Conservation (phyloP, 1,140 invertebrate species). For the Pomacea maculata region DNA sequence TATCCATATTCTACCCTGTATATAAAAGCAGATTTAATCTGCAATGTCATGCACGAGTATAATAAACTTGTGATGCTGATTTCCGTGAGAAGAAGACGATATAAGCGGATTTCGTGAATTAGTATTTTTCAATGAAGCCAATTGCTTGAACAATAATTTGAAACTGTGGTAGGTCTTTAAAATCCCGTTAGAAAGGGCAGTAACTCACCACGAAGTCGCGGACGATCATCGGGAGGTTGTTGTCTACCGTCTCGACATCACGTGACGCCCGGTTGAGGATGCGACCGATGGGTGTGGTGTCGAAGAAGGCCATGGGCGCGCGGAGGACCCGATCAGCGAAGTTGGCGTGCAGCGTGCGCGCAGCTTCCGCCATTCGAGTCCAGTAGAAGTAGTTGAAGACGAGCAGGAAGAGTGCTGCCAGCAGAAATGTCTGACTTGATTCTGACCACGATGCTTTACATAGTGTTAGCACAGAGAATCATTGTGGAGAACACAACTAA, state of each 20-base stretch:
- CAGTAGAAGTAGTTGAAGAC: conserved; percentile 37
- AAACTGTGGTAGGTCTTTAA: no score
- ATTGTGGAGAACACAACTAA: neutral
- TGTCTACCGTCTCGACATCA: conserved; percentile 66
- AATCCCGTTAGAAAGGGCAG: no score
- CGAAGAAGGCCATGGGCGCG: conserved; percentile 72
- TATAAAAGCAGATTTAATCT: no score
- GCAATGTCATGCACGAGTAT: no score
- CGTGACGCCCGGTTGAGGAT: conserved; percentile 72
- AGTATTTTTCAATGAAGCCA: no score
- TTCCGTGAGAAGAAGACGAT: no score
- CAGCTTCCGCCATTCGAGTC: conserved; percentile 68
- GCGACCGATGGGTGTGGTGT: conserved; percentile 72
- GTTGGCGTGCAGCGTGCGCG: conserved; percentile 77
- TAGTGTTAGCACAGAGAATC: neutral
- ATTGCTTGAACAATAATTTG: no score
- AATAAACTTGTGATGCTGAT: no score
- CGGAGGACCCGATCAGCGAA: conserved; percentile 72
- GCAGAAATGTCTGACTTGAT: neutral
- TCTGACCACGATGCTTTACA: neutral
- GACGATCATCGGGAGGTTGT: conserved; percentile 36
- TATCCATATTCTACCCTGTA: no score
- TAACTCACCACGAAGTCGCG: conserved; percentile 8
- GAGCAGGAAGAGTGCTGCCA: conserved; percentile 40
- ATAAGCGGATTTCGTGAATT: no score